Evolutionary conservation across 1,140 invertebrate genomes (phyloP), one percentile per base, ranked within the genome.

Genomic region (Trichonephila clavata): DNA sequence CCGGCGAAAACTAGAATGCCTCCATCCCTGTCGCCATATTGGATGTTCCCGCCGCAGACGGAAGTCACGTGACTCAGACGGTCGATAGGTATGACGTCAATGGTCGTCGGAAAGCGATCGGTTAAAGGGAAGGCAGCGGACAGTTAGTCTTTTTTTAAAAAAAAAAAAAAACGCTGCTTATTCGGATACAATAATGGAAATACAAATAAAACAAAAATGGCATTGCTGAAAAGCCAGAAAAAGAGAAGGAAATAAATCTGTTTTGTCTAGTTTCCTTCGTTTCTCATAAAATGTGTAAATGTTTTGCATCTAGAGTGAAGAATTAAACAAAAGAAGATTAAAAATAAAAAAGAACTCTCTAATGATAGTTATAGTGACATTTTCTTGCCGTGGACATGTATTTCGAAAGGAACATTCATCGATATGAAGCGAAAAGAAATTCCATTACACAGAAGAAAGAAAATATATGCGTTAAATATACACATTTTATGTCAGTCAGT

Each of bases 31-130:
- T 61, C 83, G 60, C 90, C 83, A 92, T 86, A 92, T 92, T 92
- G 90, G 90, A 92, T 86, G 83, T 92, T 92, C 71, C 90, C 90
- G 90, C 77, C 90, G 90, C 90, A 92, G 90, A 92, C 90, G 83
- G 90, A 92, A 92, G 81, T 92, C 90, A 92, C 90, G 90, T 92
- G 90, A 68, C 21, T 43, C 20, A 14, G 24, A 21, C 39, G 63
- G 60, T 92, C 90, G 83, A 92, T 92, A 92, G 1, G 60, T 86
- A 86, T 92, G 90, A 92, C 90, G 90, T 92, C 90, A 92, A 92
- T 81, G 60, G 81, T n/a, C 81, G 60, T 24, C 43, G 59, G 90
- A 60, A 86, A 86, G 60, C 84, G 84, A 86, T 86, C 84, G 84
- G 57, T 86, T 86, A 63, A 50, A 86, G 60, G 20, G 43, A 84